Conservation (phyloP, 2,888 invertebrate species). For the Blastobasis adustella region DNA sequence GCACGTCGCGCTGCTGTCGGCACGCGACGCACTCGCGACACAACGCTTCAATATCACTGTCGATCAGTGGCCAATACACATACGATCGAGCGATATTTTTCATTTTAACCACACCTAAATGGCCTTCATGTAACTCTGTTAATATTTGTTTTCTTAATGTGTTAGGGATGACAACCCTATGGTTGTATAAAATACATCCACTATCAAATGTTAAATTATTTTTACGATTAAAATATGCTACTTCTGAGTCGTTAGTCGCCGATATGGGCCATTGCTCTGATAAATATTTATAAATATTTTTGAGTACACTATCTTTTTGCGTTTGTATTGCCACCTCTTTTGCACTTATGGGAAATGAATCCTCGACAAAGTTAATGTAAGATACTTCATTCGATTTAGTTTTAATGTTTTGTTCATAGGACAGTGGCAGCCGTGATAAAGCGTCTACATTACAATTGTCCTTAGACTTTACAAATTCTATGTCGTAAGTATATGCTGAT, state of each 20-base stretch:
- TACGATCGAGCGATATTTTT: background rate
- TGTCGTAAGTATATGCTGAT: background rate
- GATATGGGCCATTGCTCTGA: no score
- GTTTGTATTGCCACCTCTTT: no score
- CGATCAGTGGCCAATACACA: background rate
- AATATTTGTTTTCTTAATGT: no score
- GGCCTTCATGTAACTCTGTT: background rate
- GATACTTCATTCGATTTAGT: no score
- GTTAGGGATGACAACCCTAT: background rate
- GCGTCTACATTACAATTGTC: background rate
- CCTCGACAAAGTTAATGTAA: no score
- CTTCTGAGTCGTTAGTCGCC: no score
- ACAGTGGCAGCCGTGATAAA: background rate
- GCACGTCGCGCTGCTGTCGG: slow-evolving; percentile 19
- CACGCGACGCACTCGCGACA: slow-evolving; percentile 3
- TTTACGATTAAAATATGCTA: no score
- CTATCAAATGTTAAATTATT: background rate
- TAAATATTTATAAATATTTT: no score
- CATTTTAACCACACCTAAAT: background rate
- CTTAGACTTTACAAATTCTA: background rate
- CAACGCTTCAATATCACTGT: slow-evolving; percentile 13
- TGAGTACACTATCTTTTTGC: no score
- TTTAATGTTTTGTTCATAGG: no score
- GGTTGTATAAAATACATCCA: background rate
- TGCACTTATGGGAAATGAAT: no score